A percentile compares a stretch with the other conserved stretches of the same genome.
These are phyloP conservation scores for Rotaria macrura DNA, from an alignment of 2,888 invertebrate species.

Conservation along the genomic window DNA sequence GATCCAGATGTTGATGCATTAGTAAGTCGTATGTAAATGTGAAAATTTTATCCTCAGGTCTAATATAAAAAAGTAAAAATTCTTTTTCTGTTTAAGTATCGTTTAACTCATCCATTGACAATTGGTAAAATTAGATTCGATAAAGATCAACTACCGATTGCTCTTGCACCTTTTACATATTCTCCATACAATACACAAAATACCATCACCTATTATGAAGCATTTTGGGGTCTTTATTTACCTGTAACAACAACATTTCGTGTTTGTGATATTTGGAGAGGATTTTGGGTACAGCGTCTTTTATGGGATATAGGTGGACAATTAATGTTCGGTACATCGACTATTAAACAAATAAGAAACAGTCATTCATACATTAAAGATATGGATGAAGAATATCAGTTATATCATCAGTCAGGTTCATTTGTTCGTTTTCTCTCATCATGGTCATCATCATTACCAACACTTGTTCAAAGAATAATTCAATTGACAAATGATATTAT, in stretches of 20 bases:
- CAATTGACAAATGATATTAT: not conserved
- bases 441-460: not conserved
- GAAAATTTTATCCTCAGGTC: too few relatives aligned
- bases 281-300: slow-evolving; percentile 40
- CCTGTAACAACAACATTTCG: slow-evolving; percentile 38
- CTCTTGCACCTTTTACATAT: not conserved
- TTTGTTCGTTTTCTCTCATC: slow-evolving; percentile 7
- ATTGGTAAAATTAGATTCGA: not conserved
- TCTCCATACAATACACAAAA: slow-evolving; percentile 41
- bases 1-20: slow-evolving; percentile 43
- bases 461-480: not conserved
- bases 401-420: not conserved
- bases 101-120: not conserved
- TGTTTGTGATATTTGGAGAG: slow-evolving; percentile 40
- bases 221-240: slow-evolving; percentile 40
- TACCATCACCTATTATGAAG: slow-evolving; percentile 38
- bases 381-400: slow-evolving; percentile 14
- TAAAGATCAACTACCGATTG: not conserved
- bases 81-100: not conserved
- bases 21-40: not conserved
- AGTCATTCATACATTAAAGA: not conserved
- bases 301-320: slow-evolving; percentile 36
- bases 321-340: not conserved
- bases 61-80: too few relatives aligned
- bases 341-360: not conserved